Base-by-base conservation (phyloP, 2,797 vertebrate genomes). In the Coccyzus lansbergi region DNA sequence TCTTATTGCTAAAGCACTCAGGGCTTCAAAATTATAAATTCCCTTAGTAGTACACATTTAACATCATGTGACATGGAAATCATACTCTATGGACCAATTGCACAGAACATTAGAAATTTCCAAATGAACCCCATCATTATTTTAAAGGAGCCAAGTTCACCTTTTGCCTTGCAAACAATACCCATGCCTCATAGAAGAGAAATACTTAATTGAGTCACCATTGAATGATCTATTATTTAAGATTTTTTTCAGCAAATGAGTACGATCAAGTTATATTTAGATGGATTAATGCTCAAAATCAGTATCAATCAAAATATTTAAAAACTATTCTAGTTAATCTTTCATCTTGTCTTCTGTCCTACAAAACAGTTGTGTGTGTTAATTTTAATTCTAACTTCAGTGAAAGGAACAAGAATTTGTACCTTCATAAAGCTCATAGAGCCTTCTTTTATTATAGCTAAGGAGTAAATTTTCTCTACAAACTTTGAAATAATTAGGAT, bases 251-350 rank as follows among this genome's bases (percentile, higher is more conserved):
- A 44, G 26, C 21, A 60, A 28, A 55, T 59, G 48, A 53, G 51
- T 53, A 53, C 15, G 29, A 53, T 53, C 16, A 29, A 51, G 49
- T 49, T 44, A 6, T 67, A 52, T 64, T 67, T 95, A 21, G 70
- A 29, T 60, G 5, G 3, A 52, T 81, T 78, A 71, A 44, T 44
- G 12, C 6, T 31, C 15, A 1, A 74, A 68, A 69, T 52, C 42
- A 58, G 4, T 68, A 72, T 69, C 10, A 48, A 4, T 72, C 82
- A 97, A 96, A 97, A 95, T 97, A 97, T 97, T 98, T 98, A 96
- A 98, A 97, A 76, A 10, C 9, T 83, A 48, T 3, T 59, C 36
- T 65, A 29, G 60, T 25, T 82, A 15, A 38, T 86, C 16, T 36
- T 90, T 51, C 3, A 4, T 48, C 16, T 87, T 83, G 9, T 51